phyloP scores from a whole-genome alignment of 1,140 invertebrate species.

The Trinorchestia longiramus region DNA sequence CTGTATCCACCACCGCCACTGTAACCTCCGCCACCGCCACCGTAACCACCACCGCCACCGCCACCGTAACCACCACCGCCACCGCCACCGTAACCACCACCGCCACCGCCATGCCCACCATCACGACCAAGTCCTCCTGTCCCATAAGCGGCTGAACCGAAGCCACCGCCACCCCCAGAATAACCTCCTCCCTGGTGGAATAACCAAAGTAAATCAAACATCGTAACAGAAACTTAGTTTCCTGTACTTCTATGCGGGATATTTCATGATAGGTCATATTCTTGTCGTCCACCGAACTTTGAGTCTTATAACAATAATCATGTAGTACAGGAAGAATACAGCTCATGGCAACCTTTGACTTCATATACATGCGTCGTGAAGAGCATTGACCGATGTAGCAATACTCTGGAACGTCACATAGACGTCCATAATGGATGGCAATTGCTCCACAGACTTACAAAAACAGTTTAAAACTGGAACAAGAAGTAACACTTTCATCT shows the following conservation, averaged over 20 bases:
- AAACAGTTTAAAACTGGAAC: background rate
- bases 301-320: background rate
- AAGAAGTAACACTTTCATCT: background rate
- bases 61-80: background rate
- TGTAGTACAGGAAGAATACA: background rate
- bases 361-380: background rate
- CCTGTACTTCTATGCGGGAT: background rate
- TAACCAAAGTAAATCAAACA: background rate
- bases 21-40: background rate
- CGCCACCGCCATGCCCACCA: background rate
- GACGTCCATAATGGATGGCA: background rate
- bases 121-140: background rate
- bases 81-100: background rate
- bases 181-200: background rate
- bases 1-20: background rate
- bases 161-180: background rate
- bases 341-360: too few species aligned
- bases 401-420: background rate
- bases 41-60: background rate
- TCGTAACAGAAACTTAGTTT: background rate
- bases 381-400: background rate
- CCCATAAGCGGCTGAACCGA: constrained; percentile 10
- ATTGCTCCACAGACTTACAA: background rate
- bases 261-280: background rate
- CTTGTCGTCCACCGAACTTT: background rate